Evolutionary conservation across 2,888 invertebrate genomes (phyloP).

Genomic region (Lithosia quadra): DNA sequence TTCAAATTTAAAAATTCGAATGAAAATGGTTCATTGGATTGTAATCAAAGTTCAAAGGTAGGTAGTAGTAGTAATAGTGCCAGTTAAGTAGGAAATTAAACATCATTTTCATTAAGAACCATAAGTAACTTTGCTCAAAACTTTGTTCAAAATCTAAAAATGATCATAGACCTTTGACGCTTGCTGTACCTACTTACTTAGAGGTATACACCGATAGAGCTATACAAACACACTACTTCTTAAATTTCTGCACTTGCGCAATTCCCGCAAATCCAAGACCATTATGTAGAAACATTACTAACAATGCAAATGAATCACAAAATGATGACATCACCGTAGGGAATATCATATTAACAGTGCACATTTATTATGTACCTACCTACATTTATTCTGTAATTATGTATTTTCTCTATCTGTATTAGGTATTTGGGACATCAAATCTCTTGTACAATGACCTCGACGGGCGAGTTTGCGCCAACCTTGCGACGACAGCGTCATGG

Average conservation of each 20-base stretch:
- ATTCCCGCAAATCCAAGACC: neutral
- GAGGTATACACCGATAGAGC: too few relatives aligned
- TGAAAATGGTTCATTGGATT: too few relatives aligned
- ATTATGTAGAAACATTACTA: constrained; percentile 26
- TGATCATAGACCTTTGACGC: too few relatives aligned
- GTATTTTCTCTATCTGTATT: constrained; percentile 61
- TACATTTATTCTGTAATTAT: constrained; percentile 36
- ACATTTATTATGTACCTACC: constrained; percentile 18
- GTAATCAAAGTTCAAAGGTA: too few relatives aligned
- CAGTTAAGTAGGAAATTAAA: too few relatives aligned
- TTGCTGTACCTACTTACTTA: too few relatives aligned
- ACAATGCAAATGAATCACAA: constrained; percentile 49
- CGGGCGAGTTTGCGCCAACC: constrained; percentile 73
- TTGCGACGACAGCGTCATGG: constrained; percentile 61
- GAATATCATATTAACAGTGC: constrained; percentile 48
- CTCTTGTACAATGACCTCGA: constrained; percentile 81
- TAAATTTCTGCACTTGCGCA: neutral
- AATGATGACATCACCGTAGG: constrained; percentile 51
- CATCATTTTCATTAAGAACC: too few relatives aligned
- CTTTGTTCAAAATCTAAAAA: too few relatives aligned
- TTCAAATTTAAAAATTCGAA: too few relatives aligned
- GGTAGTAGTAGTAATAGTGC: too few relatives aligned
- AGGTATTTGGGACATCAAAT: constrained; percentile 82
- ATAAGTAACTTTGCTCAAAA: too few relatives aligned
- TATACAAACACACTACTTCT: neutral